These are phyloP conservation scores for Enteromius mattozi DNA, from an alignment of 2,797 vertebrate genomes.

Conservation along the genomic window DNA sequence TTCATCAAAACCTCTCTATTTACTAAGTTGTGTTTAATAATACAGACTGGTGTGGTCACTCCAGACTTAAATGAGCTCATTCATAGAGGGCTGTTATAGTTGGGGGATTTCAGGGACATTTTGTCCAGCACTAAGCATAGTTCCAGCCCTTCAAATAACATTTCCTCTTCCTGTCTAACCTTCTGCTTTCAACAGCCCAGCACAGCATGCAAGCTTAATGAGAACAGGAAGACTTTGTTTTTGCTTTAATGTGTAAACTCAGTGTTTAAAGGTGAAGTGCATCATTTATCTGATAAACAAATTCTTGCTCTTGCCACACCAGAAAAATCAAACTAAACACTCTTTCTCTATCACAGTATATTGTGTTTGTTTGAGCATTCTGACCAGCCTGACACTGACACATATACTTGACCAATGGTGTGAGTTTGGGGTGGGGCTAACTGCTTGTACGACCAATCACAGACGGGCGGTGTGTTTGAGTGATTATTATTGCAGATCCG, in stretches of 20 bases:
- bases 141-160: conserved; percentile 1
- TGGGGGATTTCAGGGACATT: conserved; percentile 21
- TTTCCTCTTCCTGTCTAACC: conserved; percentile 25
- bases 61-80: conserved; percentile 17
- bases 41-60: background rate
- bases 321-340: background rate
- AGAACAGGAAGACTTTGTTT: background rate
- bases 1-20: background rate
- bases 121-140: background rate
- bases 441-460: background rate
- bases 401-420: background rate
- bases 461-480: too few species aligned
- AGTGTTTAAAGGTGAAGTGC: background rate
- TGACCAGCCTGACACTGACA: too few species aligned
- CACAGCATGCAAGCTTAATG: background rate
- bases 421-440: background rate
- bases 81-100: background rate
- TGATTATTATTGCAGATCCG: background rate
- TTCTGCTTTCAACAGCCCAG: background rate
- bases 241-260: conserved; percentile 17
- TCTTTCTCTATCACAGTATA: background rate
- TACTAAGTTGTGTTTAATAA: background rate
- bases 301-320: background rate
- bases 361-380: too few species aligned
- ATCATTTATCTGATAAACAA: background rate